Base-by-base conservation (phyloP, 2,113 vertebrate genomes). In the Miniopterus natalensis region DNA sequence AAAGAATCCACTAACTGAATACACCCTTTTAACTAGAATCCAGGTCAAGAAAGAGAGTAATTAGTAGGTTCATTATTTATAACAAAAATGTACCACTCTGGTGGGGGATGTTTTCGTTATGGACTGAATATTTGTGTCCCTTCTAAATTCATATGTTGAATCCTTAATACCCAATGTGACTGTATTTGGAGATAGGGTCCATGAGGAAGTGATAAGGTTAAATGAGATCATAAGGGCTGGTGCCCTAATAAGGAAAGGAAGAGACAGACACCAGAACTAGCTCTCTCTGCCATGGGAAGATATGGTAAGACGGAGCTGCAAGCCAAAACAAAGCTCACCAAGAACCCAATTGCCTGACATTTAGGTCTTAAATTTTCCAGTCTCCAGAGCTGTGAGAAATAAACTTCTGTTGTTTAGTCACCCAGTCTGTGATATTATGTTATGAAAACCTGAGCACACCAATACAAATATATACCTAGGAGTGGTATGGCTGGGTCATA, bases 1-100 rank as follows among this genome's bases (percentile, higher is more conserved):
- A 47, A 23, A 66, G 31, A 66, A n/a, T 66, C 63, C 59, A 95
- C 61, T 77, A 81, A 86, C 25, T 81, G 20, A 89, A 88, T 68
- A 80, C 2, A 81, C 45, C 6, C 57, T 90, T 81, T 90, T 80
- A 68, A 88, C 13, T 11, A 75, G 80, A 53, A 40, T 29, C 18
- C 51, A 81, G 20, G 77, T 68, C 47, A 83, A 78, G 21, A 51
- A 59, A 81, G 42, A 63, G 23, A 85, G 84, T 75, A 73, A 83
- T 47, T 25, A 47, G 40, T 68, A 70, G 51, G 6, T 70, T 84
- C 59, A 84, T 49, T 42, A 75, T 4, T 45, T 23, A 9, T 68
- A 89, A 68, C 40, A 51, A 93, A 81, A 94, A 84, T 29, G 4
- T n/a, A n/a, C 14, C 7, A 15, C 29, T 36, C 59, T 66, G 68